These are phyloP conservation scores for Carposina sasakii DNA, from an alignment of 1,140 invertebrate species.

Conservation along the genomic window DNA sequence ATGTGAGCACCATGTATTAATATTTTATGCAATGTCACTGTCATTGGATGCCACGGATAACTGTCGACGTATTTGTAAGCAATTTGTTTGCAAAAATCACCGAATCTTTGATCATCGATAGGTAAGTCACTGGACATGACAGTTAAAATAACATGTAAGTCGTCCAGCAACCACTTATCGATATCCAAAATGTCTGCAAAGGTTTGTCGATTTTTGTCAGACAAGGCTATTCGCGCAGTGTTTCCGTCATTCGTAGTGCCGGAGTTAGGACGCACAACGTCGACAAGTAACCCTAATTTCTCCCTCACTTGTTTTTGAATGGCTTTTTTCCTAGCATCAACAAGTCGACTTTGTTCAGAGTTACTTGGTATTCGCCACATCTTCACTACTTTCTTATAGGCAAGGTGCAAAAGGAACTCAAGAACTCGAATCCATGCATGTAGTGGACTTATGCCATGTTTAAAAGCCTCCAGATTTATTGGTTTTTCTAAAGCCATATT, in stretches of 20 bases:
- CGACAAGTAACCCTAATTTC: not conserved
- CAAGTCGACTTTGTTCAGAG: not conserved
- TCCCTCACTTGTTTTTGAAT: conserved; percentile 4
- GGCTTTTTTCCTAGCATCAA: not conserved
- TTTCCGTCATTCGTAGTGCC: conserved; percentile 10
- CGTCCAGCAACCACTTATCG: conserved; percentile 6
- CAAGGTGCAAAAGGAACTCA: conserved; percentile 8
- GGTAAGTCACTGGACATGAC: not conserved
- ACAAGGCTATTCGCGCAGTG: conserved; percentile 6
- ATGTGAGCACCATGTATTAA: conserved; percentile 40
- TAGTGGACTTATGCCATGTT: conserved; percentile 2
- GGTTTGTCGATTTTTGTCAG: not conserved
- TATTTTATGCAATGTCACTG: conserved; percentile 31
- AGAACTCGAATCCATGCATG: conserved; percentile 8
- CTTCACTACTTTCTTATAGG: conserved; percentile 4
- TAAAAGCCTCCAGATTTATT: not conserved
- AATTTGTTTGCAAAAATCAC: not conserved
- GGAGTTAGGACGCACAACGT: conserved; percentile 5
- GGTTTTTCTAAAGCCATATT: not conserved
- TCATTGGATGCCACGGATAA: conserved; percentile 4
- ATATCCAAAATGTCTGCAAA: conserved; percentile 10
- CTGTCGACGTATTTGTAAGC: conserved; percentile 2
- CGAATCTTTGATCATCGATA: conserved; percentile 2
- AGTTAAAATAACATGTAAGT: not conserved
- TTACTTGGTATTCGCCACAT: conserved; percentile 1